Conservation (phyloP, 2,113 vertebrate genomes). For the Grallaria varia region DNA sequence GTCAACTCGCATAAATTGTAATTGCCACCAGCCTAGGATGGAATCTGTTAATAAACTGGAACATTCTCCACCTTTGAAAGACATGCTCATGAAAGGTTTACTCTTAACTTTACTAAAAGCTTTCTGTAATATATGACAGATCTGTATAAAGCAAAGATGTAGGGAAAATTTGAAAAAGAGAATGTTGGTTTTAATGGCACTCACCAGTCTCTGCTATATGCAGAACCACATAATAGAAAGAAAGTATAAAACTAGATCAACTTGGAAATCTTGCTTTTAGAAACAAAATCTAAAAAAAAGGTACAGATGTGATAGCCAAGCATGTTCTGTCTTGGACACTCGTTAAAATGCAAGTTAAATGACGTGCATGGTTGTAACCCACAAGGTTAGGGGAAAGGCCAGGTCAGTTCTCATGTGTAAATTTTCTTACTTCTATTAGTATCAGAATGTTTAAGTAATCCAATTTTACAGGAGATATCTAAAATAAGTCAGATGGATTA, state of each 20-base stretch:
- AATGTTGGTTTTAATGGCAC: background rate
- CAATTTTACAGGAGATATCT: background rate
- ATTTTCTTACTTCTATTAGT: background rate
- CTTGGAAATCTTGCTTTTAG: background rate
- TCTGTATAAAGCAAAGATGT: background rate
- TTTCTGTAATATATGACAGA: background rate
- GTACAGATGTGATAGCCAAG: background rate
- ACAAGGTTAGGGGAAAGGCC: background rate
- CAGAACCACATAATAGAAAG: background rate
- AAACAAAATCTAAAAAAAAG: background rate
- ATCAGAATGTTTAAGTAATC: background rate
- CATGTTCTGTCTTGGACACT: background rate
- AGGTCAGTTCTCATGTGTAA: background rate
- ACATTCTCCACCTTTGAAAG: background rate
- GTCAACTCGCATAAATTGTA: background rate
- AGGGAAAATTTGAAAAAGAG: background rate
- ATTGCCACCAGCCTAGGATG: background rate
- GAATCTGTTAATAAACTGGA: background rate
- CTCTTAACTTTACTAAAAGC: background rate
- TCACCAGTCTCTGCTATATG: background rate
- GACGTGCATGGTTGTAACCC: background rate
- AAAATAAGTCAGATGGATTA: background rate
- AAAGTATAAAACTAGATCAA: background rate
- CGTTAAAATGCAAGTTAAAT: background rate
- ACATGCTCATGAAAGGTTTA: background rate